Evolutionary conservation across 2,113 vertebrate species (phyloP).

Genomic region (Corythaixoides concolor): DNA sequence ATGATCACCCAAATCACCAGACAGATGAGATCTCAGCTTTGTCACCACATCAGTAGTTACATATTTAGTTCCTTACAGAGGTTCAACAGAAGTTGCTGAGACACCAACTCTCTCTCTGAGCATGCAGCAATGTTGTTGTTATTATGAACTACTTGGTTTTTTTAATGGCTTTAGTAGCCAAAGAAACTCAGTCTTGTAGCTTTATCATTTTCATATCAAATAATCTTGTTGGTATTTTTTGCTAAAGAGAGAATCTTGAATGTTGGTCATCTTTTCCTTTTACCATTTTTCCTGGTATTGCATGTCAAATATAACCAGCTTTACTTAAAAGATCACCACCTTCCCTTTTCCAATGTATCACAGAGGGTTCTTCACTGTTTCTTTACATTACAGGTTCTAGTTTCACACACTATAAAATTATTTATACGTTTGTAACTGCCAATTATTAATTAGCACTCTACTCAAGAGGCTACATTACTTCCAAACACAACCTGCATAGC

Average conservation of each 20-base stretch:
- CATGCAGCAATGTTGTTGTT: neutral
- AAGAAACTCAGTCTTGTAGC: neutral
- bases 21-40: neutral
- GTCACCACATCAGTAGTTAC: neutral
- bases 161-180: neutral
- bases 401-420: neutral
- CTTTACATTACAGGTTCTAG: neutral
- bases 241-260: neutral
- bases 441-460: neutral
- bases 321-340: neutral
- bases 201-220: neutral
- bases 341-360: neutral
- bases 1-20: neutral
- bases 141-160: neutral
- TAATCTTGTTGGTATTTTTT: neutral
- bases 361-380: neutral
- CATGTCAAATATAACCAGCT: neutral
- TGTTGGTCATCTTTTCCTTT: neutral
- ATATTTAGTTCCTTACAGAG: neutral
- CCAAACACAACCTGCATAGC: neutral
- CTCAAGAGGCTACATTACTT: neutral
- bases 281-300: neutral
- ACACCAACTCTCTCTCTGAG: neutral
- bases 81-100: neutral
- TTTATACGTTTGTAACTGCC: rapidly evolving